A percentile compares a stretch with the other conserved stretches of the same genome.
phyloP scores from a whole-genome alignment of 2,888 invertebrate species.

The Dendrolimus houi region DNA sequence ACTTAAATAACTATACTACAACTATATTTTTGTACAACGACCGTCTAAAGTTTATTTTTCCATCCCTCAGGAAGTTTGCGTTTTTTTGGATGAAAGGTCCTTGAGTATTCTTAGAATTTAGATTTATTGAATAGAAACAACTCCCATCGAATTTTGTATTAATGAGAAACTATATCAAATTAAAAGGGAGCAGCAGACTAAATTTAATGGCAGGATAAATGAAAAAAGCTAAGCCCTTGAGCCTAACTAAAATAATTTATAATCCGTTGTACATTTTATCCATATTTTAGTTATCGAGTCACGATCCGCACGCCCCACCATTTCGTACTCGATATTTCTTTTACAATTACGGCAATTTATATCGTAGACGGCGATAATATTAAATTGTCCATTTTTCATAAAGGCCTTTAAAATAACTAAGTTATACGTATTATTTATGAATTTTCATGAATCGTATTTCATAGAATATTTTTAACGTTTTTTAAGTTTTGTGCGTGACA shows the following conservation, averaged over 20 bases:
- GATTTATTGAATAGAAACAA: no score
- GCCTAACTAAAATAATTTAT: neutral
- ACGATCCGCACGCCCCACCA: conserved; percentile 25
- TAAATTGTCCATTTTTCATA: conserved; percentile 37
- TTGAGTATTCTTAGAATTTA: no score
- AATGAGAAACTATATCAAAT: no score
- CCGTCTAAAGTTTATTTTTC: no score
- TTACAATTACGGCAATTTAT: conserved; percentile 36
- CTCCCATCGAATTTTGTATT: no score
- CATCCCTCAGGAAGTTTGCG: no score
- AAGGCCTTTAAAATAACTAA: conserved; percentile 15
- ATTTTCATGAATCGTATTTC: neutral
- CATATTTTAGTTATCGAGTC: conserved; percentile 30
- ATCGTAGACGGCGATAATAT: conserved; percentile 20
- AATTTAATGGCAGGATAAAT: neutral
- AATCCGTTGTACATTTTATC: conserved; percentile 10
- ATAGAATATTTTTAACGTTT: no score
- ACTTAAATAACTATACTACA: no score
- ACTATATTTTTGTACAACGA: no score
- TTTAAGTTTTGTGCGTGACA: no score
- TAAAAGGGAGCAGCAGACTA: neutral
- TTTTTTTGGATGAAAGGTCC: no score
- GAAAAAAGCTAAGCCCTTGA: neutral
- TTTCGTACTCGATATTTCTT: conserved; percentile 28
- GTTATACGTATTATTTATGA: neutral